Evolutionary conservation across 2,888 invertebrate genomes (phyloP).

Genomic region (Xylota sylvarum): DNA sequence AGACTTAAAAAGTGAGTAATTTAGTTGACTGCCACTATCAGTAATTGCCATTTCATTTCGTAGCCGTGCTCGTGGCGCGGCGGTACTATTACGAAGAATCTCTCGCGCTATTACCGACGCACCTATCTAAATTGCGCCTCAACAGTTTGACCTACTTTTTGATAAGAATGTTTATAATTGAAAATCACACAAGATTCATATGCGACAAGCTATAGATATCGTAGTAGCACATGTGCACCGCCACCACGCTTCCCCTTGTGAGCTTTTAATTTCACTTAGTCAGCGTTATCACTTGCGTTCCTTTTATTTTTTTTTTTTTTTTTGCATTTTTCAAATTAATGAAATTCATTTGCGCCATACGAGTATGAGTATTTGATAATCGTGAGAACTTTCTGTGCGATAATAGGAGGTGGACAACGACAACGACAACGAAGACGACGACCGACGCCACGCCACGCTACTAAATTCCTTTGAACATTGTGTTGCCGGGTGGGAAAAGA

Average conservation of each 20-base stretch:
- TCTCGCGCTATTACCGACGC: not conserved
- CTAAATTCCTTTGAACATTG: slow-evolving; percentile 21
- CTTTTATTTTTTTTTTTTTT: slow-evolving; percentile 15
- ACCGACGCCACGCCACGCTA: slow-evolving; percentile 5
- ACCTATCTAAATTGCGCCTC: slow-evolving; percentile 54
- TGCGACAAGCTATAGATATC: not conserved
- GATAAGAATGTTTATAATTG: slow-evolving; percentile 57
- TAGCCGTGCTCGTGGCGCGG: not conserved
- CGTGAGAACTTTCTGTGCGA: slow-evolving; percentile 61
- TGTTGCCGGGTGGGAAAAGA: slow-evolving; percentile 61
- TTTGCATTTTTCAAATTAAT: slow-evolving; percentile 24
- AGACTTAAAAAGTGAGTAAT: slow-evolving; percentile 44
- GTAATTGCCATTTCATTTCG: slow-evolving; percentile 31
- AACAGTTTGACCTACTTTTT: slow-evolving; percentile 62
- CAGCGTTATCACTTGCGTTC: slow-evolving; percentile 20
- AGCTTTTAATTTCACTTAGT: slow-evolving; percentile 39
- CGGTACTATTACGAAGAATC: too few relatives aligned
- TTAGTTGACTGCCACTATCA: slow-evolving; percentile 48
- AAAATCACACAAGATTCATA: slow-evolving; percentile 10
- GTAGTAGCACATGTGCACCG: slow-evolving; percentile 15
- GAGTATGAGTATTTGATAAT: slow-evolving; percentile 37
- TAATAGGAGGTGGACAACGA: slow-evolving; percentile 21
- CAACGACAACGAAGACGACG: not conserved
- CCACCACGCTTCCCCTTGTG: not conserved
- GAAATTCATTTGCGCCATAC: slow-evolving; percentile 33